These are phyloP conservation scores for Beris chalybata DNA, from an alignment of 2,888 invertebrate genomes.

Conservation along the genomic window DNA sequence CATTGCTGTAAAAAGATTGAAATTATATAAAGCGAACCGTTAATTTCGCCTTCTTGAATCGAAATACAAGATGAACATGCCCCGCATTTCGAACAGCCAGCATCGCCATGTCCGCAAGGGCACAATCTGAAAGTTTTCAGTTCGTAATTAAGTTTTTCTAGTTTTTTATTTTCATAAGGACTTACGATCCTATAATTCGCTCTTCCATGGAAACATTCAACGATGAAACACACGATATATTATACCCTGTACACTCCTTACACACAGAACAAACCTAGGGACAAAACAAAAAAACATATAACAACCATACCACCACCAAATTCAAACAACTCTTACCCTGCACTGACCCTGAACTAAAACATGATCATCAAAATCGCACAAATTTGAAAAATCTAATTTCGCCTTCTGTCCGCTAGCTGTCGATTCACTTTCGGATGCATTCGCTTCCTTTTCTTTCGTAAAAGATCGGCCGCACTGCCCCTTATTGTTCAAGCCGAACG, in stretches of 20 bases:
- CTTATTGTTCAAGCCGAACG: constrained; percentile 97
- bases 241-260: constrained; percentile 91
- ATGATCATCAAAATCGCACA: constrained; percentile 61
- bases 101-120: constrained; percentile 94
- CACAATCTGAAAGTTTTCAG: constrained; percentile 67
- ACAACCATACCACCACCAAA: background rate
- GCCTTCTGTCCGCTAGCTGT: constrained; percentile 37
- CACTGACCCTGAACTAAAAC: constrained; percentile 57
- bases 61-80: constrained; percentile 85
- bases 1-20: background rate
- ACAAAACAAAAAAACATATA: background rate
- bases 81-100: constrained; percentile 91
- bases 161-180: constrained; percentile 42
- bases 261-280: constrained; percentile 85
- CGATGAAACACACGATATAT: constrained; percentile 68
- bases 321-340: constrained; percentile 45
- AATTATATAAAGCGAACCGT: constrained; percentile 43
- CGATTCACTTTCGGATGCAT: constrained; percentile 38
- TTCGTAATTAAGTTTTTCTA: too few species aligned
- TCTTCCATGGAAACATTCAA: constrained; percentile 75
- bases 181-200: constrained; percentile 84
- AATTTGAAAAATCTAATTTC: constrained; percentile 52
- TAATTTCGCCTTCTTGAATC: constrained; percentile 52
- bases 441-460: constrained; percentile 64
- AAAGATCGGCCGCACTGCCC: constrained; percentile 95